phyloP scores from a whole-genome alignment of 2,113 vertebrate species.

The Apteryx owenii region DNA sequence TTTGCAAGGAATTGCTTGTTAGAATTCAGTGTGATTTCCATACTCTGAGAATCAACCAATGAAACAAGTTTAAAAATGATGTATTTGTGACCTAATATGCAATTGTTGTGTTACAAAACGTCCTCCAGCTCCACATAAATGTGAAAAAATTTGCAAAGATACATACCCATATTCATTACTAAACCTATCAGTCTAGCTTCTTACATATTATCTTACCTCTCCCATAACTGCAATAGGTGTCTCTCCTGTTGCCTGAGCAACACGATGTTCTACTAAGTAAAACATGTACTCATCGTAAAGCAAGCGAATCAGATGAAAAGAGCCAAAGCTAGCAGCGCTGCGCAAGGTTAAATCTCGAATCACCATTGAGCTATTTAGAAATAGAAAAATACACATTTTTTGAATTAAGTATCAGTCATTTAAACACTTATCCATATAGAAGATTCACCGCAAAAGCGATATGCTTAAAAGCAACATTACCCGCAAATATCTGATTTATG shows the following conservation, averaged over 20 bases:
- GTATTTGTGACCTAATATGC: background rate
- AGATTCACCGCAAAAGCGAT: background rate
- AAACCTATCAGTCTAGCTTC: background rate
- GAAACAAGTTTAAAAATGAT: background rate
- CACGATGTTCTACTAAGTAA: constrained; percentile 86
- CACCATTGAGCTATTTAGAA: constrained; percentile 84
- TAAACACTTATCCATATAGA: background rate
- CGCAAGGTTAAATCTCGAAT: constrained; percentile 87
- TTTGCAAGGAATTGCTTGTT: background rate
- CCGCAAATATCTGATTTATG: background rate
- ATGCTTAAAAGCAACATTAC: background rate
- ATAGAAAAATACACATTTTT: constrained; percentile 58
- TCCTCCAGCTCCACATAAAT: background rate
- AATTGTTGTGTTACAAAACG: background rate
- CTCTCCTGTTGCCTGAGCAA: constrained; percentile 86
- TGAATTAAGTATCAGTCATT: background rate
- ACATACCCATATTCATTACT: background rate
- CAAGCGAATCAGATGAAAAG: constrained; percentile 87
- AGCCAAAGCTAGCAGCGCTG: constrained; percentile 88
- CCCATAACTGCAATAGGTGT: constrained; percentile 88
- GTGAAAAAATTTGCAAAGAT: background rate
- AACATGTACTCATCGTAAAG: constrained; percentile 88
- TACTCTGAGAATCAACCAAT: background rate
- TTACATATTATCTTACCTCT: constrained; percentile 78
- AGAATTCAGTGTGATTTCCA: background rate